Conservation (phyloP, 2,113 vertebrate genomes). For the Cyanoderma ruficeps region DNA sequence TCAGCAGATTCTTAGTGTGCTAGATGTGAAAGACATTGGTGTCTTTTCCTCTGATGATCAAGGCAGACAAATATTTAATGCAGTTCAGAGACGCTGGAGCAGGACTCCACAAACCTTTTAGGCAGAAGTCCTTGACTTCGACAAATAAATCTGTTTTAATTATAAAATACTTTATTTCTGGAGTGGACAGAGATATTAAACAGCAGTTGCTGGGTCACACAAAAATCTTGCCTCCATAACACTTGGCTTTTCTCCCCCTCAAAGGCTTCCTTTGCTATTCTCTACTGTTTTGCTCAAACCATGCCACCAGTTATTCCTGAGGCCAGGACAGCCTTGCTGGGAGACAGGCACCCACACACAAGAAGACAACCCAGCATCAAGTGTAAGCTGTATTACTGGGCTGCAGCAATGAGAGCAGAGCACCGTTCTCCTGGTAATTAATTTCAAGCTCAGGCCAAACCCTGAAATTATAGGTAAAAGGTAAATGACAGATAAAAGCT, state of each 20-base stretch:
- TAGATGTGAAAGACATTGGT: not conserved
- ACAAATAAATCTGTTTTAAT: not conserved
- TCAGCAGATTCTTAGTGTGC: not conserved
- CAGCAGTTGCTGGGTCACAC: not conserved
- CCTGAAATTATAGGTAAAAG: not conserved
- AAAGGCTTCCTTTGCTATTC: not conserved
- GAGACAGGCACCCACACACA: not conserved
- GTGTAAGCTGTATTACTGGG: not conserved
- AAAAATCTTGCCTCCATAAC: not conserved
- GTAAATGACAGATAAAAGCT: not conserved
- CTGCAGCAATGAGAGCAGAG: not conserved
- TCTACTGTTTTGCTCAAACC: not conserved
- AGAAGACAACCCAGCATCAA: accelerated
- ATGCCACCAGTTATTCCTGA: not conserved
- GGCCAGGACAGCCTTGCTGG: not conserved
- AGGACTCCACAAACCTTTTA: not conserved
- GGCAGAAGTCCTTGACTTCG: not conserved
- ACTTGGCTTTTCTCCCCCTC: not conserved
- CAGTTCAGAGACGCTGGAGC: not conserved
- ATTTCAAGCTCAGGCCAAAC: not conserved
- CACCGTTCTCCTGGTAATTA: not conserved
- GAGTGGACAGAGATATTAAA: not conserved
- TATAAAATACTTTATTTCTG: not conserved
- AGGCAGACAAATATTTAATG: not conserved
- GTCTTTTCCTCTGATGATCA: not conserved